phyloP scores from a whole-genome alignment of 2,888 invertebrate genomes.

The Erpobdella octoculata region DNA sequence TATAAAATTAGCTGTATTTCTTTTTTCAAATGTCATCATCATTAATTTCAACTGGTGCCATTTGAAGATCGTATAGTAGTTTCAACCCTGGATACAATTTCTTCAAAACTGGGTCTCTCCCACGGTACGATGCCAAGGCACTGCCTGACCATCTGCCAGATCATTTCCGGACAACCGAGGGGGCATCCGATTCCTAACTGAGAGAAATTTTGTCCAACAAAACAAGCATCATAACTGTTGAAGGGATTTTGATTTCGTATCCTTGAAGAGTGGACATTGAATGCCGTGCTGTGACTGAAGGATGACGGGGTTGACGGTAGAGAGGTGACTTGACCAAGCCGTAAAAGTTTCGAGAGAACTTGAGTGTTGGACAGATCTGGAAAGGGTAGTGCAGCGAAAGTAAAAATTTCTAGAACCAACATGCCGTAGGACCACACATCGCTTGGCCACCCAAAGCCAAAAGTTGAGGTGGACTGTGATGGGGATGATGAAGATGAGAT shows the following conservation, averaged over 20 bases:
- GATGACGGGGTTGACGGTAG: too few species aligned
- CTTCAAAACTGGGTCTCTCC: conserved; percentile 17
- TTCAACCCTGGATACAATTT: not conserved
- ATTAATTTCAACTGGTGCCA: not conserved
- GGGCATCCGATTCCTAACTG: not conserved
- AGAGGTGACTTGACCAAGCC: too few species aligned
- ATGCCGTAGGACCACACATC: conserved; percentile 20
- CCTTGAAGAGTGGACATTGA: too few species aligned
- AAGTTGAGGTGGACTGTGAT: not conserved
- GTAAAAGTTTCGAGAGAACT: not conserved
- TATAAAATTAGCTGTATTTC: too few species aligned
- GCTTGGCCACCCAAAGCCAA: not conserved
- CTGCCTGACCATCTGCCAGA: not conserved
- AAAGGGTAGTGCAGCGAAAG: conserved; percentile 4
- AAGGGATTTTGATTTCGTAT: too few species aligned
- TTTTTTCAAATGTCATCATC: too few species aligned
- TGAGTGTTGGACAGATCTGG: not conserved
- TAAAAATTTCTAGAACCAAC: conserved; percentile 14
- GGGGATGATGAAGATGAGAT: not conserved
- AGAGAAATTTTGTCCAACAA: too few species aligned
- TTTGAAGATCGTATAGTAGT: not conserved
- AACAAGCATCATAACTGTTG: too few species aligned
- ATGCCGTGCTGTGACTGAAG: too few species aligned
- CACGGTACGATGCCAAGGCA: not conserved
- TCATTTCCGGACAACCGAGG: conserved; percentile 12